Conservation (phyloP, 2,888 invertebrate species). For the Euzetes globulus region DNA sequence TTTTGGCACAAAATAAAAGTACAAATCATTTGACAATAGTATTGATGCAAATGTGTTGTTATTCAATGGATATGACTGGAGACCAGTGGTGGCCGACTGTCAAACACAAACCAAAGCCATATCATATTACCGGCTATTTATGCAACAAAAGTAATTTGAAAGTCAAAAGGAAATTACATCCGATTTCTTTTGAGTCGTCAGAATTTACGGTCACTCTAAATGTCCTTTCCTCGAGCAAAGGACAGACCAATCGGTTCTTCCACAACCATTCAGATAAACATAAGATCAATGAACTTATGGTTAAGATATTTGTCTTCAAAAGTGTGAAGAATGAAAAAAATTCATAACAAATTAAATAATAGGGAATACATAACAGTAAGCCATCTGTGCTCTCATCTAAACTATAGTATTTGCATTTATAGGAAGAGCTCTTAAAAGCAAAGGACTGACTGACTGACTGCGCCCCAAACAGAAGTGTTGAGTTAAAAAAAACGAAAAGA, state of each 20-base stretch:
- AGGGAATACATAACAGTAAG: not conserved
- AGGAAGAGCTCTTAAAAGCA: not conserved
- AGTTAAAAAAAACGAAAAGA: not conserved
- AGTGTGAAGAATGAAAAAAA: not conserved
- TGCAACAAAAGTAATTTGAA: constrained; percentile 22
- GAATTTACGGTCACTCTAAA: not conserved
- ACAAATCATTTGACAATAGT: not conserved
- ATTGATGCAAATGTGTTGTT: not conserved
- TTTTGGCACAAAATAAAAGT: not conserved
- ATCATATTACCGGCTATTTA: constrained; percentile 13
- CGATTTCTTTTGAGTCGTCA: not conserved
- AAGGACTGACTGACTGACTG: not conserved
- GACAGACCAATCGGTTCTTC: not conserved
- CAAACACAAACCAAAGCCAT: not conserved
- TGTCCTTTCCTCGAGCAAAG: not conserved
- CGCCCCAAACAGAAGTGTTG: too few relatives aligned
- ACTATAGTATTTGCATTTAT: constrained; percentile 28
- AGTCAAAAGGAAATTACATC: constrained; percentile 14
- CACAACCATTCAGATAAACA: not conserved
- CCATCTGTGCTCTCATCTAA: constrained; percentile 17
- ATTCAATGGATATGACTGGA: not conserved
- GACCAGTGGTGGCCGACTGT: not conserved
- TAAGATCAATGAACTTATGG: constrained; percentile 17
- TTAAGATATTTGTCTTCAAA: not conserved
- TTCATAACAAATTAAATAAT: constrained; percentile 11